phyloP scores from a whole-genome alignment of 2,113 vertebrate species.

The Mormoops blainvillei region DNA sequence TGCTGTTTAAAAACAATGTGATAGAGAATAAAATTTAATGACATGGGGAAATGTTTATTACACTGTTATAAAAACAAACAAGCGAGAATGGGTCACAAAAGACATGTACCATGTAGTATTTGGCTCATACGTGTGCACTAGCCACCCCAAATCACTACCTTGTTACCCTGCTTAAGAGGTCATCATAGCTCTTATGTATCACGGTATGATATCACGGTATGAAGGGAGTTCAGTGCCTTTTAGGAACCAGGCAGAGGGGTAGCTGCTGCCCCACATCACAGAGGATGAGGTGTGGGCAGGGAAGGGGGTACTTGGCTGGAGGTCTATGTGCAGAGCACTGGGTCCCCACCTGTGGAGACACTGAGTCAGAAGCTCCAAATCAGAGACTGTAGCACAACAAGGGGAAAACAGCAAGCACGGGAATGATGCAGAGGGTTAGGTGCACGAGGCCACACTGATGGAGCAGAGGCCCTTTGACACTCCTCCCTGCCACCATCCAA shows the following conservation, averaged over 20 bases:
- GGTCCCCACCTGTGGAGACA: background rate
- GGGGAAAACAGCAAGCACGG: background rate
- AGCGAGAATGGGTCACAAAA: background rate
- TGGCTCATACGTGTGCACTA: background rate
- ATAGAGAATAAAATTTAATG: background rate
- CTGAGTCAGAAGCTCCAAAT: background rate
- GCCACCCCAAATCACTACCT: background rate
- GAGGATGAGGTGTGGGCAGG: background rate
- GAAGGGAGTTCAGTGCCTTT: background rate
- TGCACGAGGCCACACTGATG: fast-evolving
- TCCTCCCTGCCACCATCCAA: background rate
- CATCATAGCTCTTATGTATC: background rate
- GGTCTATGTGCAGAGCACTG: background rate
- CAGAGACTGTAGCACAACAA: background rate
- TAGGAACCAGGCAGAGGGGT: background rate
- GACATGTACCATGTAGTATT: too few relatives aligned
- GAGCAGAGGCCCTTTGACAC: background rate
- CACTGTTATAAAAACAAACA: background rate
- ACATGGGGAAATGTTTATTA: background rate
- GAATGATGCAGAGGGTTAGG: background rate
- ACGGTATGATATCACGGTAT: too few relatives aligned
- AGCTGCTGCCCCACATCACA: background rate
- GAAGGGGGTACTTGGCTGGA: background rate
- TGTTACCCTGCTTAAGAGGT: background rate
- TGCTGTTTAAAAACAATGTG: background rate